Base-by-base conservation (phyloP, 2,113 vertebrate species). In the Eulemur rufifrons region DNA sequence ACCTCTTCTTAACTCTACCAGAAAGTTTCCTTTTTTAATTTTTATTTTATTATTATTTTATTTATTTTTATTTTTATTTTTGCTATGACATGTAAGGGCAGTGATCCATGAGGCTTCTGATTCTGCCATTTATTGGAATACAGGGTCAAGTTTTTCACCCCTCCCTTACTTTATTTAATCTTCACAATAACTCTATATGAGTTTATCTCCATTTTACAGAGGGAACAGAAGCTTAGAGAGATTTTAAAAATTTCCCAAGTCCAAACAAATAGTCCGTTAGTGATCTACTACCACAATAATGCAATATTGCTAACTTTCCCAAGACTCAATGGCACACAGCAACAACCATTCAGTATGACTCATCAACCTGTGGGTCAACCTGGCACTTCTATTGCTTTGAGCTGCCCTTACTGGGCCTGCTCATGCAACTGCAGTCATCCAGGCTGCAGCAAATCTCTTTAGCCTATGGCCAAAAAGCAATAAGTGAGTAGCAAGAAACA, bases 151-250 rank as follows among this genome's bases (percentile, higher is more conserved):
- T 29, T 76, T 82, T 83, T 81, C 50, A 37, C 15, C 29, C 20
- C 34, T 68, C n/a, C 8, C 15, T 92, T 86, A 59, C 63, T 7
- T 12, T 54, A 95, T 86, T 87, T 87, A 82, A 74, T 47, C 76
- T 66, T 80, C 17, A 87, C 5, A 45, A 47, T 63, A 71, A 45
- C 23, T 66, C 21, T 52, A 12, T 52, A 7, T 63, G 25, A 61
- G 45, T 74, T 80, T 73, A 90, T 77, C 34, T 6, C n/a, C 59
- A 84, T 95, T 93, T 90, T 83, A 68, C 8, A 92, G 25, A 90
- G 37, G 3, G 89, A 96, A 54, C 10, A 76, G 27, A 81, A 42
- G 27, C 7, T 89, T 78, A 37, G 2, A 71, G 11, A 69, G 39
- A 14, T 61, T 86, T 63, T 52, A 91, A 66, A 66, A 29, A 32